A percentile compares a stretch with the other conserved stretches of the same genome.
These are phyloP conservation scores for Pterobdella sp. DNA, from an alignment of 2,888 invertebrate species.

Conservation along the genomic window DNA sequence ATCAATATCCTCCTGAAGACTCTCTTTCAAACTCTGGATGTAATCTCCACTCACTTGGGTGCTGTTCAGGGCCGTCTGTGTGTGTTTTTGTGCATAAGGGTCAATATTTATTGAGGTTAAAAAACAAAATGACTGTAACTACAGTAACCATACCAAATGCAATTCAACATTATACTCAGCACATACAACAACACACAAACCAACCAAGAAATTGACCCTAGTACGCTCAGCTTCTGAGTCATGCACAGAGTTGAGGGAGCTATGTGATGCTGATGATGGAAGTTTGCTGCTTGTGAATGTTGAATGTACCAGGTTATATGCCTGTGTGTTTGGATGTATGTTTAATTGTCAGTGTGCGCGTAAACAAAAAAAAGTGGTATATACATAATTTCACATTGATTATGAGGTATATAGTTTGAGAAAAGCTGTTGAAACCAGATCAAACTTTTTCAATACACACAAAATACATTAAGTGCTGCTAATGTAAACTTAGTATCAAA, in stretches of 20 bases:
- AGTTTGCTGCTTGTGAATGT: conserved; percentile 71
- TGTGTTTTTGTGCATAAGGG: not conserved
- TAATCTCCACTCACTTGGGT: conserved; percentile 84
- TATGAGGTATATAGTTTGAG: too few relatives aligned
- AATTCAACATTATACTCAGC: not conserved
- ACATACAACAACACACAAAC: conserved; percentile 34
- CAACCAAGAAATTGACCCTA: conserved; percentile 68
- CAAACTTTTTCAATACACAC: too few relatives aligned
- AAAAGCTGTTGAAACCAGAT: too few relatives aligned
- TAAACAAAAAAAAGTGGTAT: too few relatives aligned
- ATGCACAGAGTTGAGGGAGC: not conserved
- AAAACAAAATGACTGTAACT: not conserved
- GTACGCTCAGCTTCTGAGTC: conserved; percentile 63
- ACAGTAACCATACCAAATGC: not conserved
- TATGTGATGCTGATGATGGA: conserved; percentile 48
- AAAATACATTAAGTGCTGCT: too few relatives aligned
- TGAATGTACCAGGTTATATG: conserved; percentile 72
- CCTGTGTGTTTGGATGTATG: too few relatives aligned
- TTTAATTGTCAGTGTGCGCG: too few relatives aligned
- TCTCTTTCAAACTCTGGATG: conserved; percentile 72
- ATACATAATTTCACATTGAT: too few relatives aligned
- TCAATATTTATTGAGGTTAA: not conserved
- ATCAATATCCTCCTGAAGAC: conserved; percentile 57
- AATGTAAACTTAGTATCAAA: too few relatives aligned
- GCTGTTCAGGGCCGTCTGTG: conserved; percentile 74